These are phyloP conservation scores for Misgurnus anguillicaudatus DNA, from an alignment of 2,113 vertebrate species.

Conservation along the genomic window DNA sequence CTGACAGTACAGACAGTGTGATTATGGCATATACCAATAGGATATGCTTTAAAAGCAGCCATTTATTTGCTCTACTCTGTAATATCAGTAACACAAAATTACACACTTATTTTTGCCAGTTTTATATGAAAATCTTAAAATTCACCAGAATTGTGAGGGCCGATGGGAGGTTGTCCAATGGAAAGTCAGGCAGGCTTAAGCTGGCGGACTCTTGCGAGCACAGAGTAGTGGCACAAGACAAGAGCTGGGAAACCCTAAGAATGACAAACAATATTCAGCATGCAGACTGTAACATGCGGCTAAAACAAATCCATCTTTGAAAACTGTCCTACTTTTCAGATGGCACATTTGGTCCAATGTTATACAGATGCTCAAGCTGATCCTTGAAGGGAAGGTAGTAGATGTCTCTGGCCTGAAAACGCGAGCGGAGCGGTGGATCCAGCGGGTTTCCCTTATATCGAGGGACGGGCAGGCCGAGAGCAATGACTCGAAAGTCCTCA, in stretches of 20 bases:
- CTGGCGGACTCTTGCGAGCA: slow-evolving; percentile 92
- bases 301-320: not conserved
- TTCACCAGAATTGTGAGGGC: slow-evolving; percentile 88
- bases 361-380: slow-evolving; percentile 88
- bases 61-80: too few relatives aligned
- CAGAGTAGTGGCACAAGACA: slow-evolving; percentile 91
- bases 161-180: slow-evolving; percentile 86
- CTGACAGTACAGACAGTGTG: too few relatives aligned
- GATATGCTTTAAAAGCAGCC: too few relatives aligned
- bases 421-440: slow-evolving; percentile 94
- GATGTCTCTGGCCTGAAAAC: slow-evolving; percentile 96
- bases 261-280: slow-evolving; percentile 5
- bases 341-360: slow-evolving; percentile 81
- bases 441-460: slow-evolving; percentile 91
- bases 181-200: slow-evolving; percentile 94
- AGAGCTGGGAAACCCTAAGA: slow-evolving; percentile 87
- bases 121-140: slow-evolving; percentile 33
- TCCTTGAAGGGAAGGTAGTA: slow-evolving; percentile 96
- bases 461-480: slow-evolving; percentile 92
- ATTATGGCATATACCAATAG: too few relatives aligned
- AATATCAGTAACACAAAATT: too few relatives aligned
- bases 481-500: slow-evolving; percentile 96
- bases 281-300: not conserved
- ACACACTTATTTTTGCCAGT: too few relatives aligned
- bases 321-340: slow-evolving; percentile 82